Base-by-base conservation (phyloP, 1,140 invertebrate species). In the Physella acuta region DNA sequence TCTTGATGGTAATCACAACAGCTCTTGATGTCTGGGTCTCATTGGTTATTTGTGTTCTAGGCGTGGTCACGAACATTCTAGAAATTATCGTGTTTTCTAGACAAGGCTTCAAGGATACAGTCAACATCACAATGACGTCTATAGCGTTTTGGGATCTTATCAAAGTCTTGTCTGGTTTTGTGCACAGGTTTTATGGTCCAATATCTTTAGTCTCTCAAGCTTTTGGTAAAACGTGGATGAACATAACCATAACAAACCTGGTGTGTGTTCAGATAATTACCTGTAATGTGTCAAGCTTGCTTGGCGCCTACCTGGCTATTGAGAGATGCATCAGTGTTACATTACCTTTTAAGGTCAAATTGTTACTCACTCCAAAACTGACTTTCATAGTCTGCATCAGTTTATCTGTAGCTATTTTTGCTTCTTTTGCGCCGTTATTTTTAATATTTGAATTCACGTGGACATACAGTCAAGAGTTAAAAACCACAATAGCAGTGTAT, bases 81-180 rank as follows among this genome's bases (percentile, higher is more conserved):
- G n/a, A n/a, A n/a, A n/a, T n/a, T 36, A n/a, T n/a, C n/a, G n/a
- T n/a, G n/a, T n/a, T n/a, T n/a, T n/a, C n/a, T n/a, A n/a, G n/a
- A n/a, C n/a, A 61, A 26, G 59, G 59, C 24, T 61, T 61, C 33
- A 61, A 61, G 11, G 59, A 61, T n/a, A 61, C 33, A 2, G 59
- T 61, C n/a, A 39, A 39, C 59, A 37, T 61, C 17, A 61, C 59
- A 31, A 61, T 61, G 59, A 37, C 33, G 14, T 36, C 16, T n/a
- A 61, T 61, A 8, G 59, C 59, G 26, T 61, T 61, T 11, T 61
- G 59, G 59, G 59, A 61, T 17, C 16, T 36, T 5, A 26, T 61
- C 2, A 61, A 61, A 26, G 11, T 36, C n/a, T 8, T 33, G 24
- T 61, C 31, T 24, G 59, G 31, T 37, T 2, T 61, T 20, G 33